Evolutionary conservation across 1,140 invertebrate species (phyloP).

Genomic region (Conopomorpha cramerella): DNA sequence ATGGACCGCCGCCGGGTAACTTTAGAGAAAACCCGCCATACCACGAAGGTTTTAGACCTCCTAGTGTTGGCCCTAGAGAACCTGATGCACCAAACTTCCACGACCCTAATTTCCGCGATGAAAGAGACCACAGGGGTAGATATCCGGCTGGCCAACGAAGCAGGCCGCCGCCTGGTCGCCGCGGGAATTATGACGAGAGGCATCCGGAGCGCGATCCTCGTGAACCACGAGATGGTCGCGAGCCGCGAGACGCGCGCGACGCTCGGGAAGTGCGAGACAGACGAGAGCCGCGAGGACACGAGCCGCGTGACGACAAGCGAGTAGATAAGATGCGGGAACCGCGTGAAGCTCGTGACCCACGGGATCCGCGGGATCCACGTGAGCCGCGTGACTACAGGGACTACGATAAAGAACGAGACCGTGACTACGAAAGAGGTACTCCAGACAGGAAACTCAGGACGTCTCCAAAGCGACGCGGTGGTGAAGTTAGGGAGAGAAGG

Average conservation of each 20-base stretch:
- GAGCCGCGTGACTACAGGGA: conserved; percentile 32
- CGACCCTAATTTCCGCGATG: too few species aligned
- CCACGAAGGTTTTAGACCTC: conserved; percentile 24
- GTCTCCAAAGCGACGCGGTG: conserved; percentile 32
- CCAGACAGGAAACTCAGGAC: conserved; percentile 36
- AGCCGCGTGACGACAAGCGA: conserved; percentile 20
- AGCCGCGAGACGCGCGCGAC: conserved; percentile 3
- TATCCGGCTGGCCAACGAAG: too few species aligned
- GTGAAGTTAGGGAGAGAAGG: conserved; percentile 39
- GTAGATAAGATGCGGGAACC: too few species aligned
- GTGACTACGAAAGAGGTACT: conserved; percentile 32
- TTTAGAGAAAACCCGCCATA: conserved; percentile 30
- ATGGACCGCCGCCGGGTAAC: conserved; percentile 26
- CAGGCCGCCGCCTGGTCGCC: conserved; percentile 5
- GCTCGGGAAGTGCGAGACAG: conserved; percentile 19
- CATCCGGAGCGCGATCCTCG: conserved; percentile 23
- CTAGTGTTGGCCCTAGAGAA: conserved; percentile 38
- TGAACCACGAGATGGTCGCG: not conserved
- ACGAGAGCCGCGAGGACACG: conserved; percentile 22
- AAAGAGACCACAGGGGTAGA: too few species aligned
- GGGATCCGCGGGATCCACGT: conserved; percentile 32
- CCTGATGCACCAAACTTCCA: conserved; percentile 33
- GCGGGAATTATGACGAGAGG: conserved; percentile 19
- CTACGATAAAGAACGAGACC: conserved; percentile 40
- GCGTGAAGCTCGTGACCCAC: conserved; percentile 25